Percentiles rank a stretch among this genome's conserved stretches.
phyloP scores from a whole-genome alignment of 2,113 vertebrate genomes.

The Aegotheles bennettii region DNA sequence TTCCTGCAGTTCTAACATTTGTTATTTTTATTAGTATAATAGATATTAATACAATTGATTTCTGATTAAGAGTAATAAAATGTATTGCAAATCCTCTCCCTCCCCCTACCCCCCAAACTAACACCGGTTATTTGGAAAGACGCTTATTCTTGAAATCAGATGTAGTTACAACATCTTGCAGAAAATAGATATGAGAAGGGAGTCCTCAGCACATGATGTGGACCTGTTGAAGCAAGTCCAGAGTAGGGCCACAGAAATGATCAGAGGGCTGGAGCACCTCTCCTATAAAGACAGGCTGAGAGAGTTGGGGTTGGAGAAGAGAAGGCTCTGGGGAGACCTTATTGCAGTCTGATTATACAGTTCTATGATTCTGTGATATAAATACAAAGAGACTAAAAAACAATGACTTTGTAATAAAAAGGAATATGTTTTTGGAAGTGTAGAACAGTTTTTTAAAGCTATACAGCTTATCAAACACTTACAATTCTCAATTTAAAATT shows the following conservation, averaged over 20 bases:
- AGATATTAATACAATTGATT: background rate
- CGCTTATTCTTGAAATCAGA: background rate
- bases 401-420: background rate
- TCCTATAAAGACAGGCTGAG: too few relatives aligned
- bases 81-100: background rate
- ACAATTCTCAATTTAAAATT: background rate
- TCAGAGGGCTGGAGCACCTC: too few relatives aligned
- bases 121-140: background rate
- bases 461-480: background rate
- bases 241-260: too few relatives aligned
- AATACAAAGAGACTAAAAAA: background rate
- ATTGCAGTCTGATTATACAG: too few relatives aligned
- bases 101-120: fast-evolving
- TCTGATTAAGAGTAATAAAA: background rate
- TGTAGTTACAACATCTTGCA: background rate
- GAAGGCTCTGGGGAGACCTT: too few relatives aligned
- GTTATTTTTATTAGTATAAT: background rate
- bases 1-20: background rate
- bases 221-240: too few relatives aligned
- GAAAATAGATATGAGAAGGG: background rate
- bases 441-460: background rate
- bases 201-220: too few relatives aligned
- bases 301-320: too few relatives aligned
- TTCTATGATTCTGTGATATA: too few relatives aligned
- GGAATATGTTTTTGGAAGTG: background rate